Conservation (phyloP, 2,113 vertebrate species). For the Orientallactaga bullata region DNA sequence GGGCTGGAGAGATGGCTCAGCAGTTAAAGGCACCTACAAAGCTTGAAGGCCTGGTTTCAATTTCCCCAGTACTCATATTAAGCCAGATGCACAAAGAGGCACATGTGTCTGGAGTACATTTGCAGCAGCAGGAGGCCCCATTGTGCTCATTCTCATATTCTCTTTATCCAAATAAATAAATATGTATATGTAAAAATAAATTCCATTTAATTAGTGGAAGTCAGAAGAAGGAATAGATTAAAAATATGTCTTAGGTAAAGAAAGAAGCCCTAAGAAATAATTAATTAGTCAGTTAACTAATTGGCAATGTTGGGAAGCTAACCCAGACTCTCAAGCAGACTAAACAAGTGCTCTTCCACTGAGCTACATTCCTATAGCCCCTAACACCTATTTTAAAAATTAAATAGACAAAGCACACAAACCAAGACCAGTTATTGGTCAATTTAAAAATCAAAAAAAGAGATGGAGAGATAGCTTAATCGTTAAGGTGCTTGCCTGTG, state of each 20-base stretch:
- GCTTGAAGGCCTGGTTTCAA: too few relatives aligned
- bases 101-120: too few relatives aligned
- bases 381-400: background rate
- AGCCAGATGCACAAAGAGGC: too few relatives aligned
- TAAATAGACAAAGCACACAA: background rate
- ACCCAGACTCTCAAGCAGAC: background rate
- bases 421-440: background rate
- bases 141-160: too few relatives aligned
- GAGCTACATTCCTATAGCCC: background rate
- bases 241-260: background rate
- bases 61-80: too few relatives aligned
- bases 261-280: background rate
- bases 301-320: background rate
- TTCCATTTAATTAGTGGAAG: background rate
- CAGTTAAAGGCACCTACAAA: too few relatives aligned
- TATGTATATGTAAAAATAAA: too few relatives aligned
- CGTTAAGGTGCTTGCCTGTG: too few relatives aligned
- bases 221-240: background rate
- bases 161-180: too few relatives aligned
- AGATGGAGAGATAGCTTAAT: too few relatives aligned
- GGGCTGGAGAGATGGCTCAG: too few relatives aligned
- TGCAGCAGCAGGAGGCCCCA: too few relatives aligned
- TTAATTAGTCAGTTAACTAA: background rate
- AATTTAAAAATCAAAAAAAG: background rate
- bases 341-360: background rate